Evolutionary conservation across 2,113 vertebrate species (phyloP).

Genomic region (Paracyprichromis sp.): DNA sequence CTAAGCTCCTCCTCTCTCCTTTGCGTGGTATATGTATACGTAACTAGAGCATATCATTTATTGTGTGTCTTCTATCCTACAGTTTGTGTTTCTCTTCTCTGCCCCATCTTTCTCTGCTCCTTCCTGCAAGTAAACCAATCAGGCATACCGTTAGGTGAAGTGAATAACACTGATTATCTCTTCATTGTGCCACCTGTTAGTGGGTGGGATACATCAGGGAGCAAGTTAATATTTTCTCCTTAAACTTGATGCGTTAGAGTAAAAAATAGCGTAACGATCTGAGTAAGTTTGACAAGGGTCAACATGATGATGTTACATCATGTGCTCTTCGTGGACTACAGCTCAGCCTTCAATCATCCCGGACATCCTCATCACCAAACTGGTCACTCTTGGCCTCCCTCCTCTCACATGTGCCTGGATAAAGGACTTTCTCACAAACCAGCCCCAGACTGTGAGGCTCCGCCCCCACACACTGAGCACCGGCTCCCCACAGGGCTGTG

Average conservation of each 20-base stretch:
- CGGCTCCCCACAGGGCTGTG: rapidly evolving
- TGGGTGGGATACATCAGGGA: background rate
- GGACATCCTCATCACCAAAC: background rate
- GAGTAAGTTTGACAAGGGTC: background rate
- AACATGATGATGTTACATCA: background rate
- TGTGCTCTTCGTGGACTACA: background rate
- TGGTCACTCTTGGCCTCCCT: background rate
- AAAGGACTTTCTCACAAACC: too few relatives aligned
- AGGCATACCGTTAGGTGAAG: background rate
- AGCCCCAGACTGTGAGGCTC: too few relatives aligned
- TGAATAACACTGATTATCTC: background rate
- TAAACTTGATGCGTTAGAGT: background rate
- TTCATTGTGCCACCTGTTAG: background rate
- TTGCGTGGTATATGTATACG: background rate
- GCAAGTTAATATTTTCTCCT: background rate
- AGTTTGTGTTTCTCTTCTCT: background rate
- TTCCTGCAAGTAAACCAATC: background rate
- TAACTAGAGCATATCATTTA: background rate
- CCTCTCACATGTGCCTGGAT: too few relatives aligned
- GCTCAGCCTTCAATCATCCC: background rate
- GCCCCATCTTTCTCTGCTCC: background rate
- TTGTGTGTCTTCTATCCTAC: background rate
- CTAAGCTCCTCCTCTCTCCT: background rate
- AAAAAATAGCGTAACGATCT: rapidly evolving
- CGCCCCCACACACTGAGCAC: rapidly evolving